phyloP scores from a whole-genome alignment of 1,140 invertebrate species.

The Drosophila sp. region DNA sequence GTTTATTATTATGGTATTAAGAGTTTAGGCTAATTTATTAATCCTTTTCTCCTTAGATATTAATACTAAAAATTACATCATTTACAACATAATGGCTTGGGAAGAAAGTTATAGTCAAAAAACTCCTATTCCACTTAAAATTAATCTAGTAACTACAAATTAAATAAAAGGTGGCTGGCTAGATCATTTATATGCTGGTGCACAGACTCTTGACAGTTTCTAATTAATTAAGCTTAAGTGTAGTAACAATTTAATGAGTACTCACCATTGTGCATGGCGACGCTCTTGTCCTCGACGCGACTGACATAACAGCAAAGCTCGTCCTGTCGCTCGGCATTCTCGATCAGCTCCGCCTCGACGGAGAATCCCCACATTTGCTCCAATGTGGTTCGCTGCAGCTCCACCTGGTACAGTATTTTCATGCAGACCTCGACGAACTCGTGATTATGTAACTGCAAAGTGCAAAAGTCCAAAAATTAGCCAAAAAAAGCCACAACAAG shows the following conservation, averaged over 20 bases:
- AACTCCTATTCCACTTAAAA: too few relatives aligned
- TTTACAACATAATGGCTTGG: too few relatives aligned
- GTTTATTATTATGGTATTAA: too few relatives aligned
- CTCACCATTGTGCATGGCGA: constrained; percentile 97
- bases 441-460: constrained; percentile 93
- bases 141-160: too few relatives aligned
- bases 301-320: constrained; percentile 98
- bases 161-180: too few relatives aligned
- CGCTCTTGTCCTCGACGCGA: constrained; percentile 96
- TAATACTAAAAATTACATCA: too few relatives aligned
- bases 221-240: neutral
- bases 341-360: constrained; percentile 97
- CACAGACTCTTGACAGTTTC: too few relatives aligned
- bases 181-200: too few relatives aligned
- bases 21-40: too few relatives aligned
- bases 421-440: constrained; percentile 98
- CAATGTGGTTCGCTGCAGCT: constrained; percentile 93
- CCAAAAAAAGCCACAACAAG: constrained; percentile 35
- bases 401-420: constrained; percentile 98
- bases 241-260: constrained; percentile 30
- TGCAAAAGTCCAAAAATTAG: constrained; percentile 59
- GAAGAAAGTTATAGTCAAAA: too few relatives aligned
- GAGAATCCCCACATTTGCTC: constrained; percentile 99
- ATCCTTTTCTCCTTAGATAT: too few relatives aligned
- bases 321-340: constrained; percentile 97